Percentiles rank a stretch among this genome's conserved stretches.
phyloP scores from a whole-genome alignment of 2,888 invertebrate genomes.

The Diogma glabrata region DNA sequence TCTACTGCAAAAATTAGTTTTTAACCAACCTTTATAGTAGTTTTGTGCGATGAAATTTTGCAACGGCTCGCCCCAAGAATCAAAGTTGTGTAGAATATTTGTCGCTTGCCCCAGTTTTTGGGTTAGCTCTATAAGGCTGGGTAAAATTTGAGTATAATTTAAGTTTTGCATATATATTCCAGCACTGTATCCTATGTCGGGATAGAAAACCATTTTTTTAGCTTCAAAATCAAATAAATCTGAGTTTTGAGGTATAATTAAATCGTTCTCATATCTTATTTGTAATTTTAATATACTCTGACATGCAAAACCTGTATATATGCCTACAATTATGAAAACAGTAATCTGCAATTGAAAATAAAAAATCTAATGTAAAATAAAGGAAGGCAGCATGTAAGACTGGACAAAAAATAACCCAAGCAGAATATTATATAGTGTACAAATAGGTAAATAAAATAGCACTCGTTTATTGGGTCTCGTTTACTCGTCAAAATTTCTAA shows the following conservation, averaged over 20 bases:
- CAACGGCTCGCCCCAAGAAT: constrained; percentile 56
- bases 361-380: not conserved
- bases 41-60: constrained; percentile 46
- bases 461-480: no score
- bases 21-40: constrained; percentile 40
- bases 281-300: constrained; percentile 51
- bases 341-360: constrained; percentile 33
- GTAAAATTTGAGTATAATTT: constrained; percentile 51
- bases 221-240: constrained; percentile 51
- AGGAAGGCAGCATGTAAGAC: constrained; percentile 14
- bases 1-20: not conserved
- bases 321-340: constrained; percentile 47
- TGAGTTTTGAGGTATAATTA: constrained; percentile 64
- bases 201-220: constrained; percentile 48
- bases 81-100: constrained; percentile 42
- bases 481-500: no score
- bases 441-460: no score
- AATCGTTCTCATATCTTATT: constrained; percentile 66
- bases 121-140: constrained; percentile 43
- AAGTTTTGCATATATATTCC: constrained; percentile 54
- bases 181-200: constrained; percentile 49
- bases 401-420: no score
- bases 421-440: no score
- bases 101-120: constrained; percentile 40
- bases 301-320: constrained; percentile 48